Base-by-base conservation (phyloP, 2,797 vertebrate species). In the Premnoplex brunnescens region DNA sequence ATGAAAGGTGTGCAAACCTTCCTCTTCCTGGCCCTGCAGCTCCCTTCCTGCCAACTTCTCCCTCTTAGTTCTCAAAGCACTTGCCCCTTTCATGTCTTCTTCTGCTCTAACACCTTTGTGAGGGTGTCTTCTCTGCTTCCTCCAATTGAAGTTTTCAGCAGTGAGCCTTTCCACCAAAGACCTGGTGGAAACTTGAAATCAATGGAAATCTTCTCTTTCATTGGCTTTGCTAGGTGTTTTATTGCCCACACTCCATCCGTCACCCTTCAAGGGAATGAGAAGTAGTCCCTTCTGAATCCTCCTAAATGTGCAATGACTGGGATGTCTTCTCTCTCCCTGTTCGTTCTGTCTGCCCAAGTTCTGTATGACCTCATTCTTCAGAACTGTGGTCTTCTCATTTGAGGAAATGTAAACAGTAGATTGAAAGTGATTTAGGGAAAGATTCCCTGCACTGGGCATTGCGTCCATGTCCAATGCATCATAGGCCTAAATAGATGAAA, bases 1-100 rank as follows among this genome's bases (percentile, higher is more conserved):
- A 67, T 64, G 71, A 79, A 92, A 94, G 14, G 19, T 26, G 23
- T 66, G n/a, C 41, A 88, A 91, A 41, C 73, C 51, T 90, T 95
- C 85, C 81, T 84, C 59, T 89, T 28, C n/a, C 52, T 88, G 39
- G 48, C 41, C 21, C 54, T 91, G 55, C 43, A 88, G 5, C 55
- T 95, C 58, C 49, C 36, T 81, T 67, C 49, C 56, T 66, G 46
- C 28, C 5, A 0, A 14, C 52, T 49, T 82, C 56, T 77, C 68
- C 67, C 39, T 10, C 78, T 83, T 86, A 79, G 58, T 78, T 89
- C 82, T 85, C 69, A 69, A 72, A 83, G 43, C 55, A 32, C 51
- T 84, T 90, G 68, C 11, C 36, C 17, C 12, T 73, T 88, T 41
- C 55, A 78, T 66, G 44, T 79, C 44, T 18, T 85, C 27, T 80